phyloP scores from a whole-genome alignment of 2,797 vertebrate genomes.

The Cephalopachus bancanus region DNA sequence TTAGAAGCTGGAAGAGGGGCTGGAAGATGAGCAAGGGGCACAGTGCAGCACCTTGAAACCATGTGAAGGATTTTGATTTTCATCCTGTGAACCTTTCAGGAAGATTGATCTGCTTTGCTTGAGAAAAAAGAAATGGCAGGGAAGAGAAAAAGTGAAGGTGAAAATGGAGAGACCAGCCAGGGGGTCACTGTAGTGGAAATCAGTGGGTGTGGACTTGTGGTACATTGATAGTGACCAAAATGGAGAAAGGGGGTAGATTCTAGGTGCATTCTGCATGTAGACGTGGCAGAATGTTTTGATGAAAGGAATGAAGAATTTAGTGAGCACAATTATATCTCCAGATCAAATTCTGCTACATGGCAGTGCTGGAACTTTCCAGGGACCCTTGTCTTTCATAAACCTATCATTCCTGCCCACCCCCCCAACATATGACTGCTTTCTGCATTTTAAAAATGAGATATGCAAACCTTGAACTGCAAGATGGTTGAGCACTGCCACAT shows the following conservation, averaged over 20 bases:
- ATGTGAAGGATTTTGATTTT: neutral
- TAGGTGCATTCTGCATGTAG: neutral
- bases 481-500: neutral
- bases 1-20: neutral
- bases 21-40: neutral
- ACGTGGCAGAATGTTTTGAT: neutral
- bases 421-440: neutral
- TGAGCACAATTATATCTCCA: neutral
- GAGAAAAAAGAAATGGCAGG: neutral
- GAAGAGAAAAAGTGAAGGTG: neutral
- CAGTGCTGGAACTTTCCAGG: neutral
- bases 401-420: neutral
- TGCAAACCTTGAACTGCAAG: slow-evolving; percentile 9
- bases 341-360: neutral
- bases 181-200: neutral
- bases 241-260: neutral
- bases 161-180: neutral
- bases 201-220: neutral
- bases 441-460: neutral
- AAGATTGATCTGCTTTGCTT: neutral
- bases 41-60: too few species aligned
- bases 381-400: neutral
- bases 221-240: neutral
- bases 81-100: neutral
- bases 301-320: neutral